phyloP scores from a whole-genome alignment of 2,888 invertebrate genomes.

The Linnaemya tessellans region DNA sequence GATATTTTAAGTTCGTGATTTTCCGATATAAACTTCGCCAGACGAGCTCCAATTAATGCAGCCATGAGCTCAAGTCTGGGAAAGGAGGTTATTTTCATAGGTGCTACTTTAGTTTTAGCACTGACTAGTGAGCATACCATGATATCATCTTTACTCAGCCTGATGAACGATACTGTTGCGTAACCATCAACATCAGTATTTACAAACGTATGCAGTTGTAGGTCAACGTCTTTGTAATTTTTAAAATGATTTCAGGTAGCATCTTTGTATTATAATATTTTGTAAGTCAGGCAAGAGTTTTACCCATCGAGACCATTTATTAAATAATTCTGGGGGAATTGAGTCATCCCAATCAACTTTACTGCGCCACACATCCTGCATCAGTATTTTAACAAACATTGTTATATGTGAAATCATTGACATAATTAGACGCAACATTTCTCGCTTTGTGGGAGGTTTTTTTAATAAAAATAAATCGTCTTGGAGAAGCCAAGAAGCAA shows the following conservation, averaged over 20 bases:
- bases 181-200: too few relatives aligned
- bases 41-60: conserved; percentile 1
- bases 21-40: not conserved
- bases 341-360: too few relatives aligned
- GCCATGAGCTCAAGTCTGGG: not conserved
- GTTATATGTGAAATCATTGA: not conserved
- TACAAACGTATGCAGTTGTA: conserved; percentile 5
- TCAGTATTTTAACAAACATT: not conserved
- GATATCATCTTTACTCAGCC: not conserved
- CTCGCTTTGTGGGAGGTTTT: not conserved
- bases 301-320: conserved; percentile 29
- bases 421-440: too few relatives aligned
- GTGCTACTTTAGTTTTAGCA: not conserved
- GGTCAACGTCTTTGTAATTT: not conserved
- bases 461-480: not conserved
- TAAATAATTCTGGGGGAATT: not conserved
- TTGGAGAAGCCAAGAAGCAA: not conserved
- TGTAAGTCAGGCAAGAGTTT: conserved; percentile 10
- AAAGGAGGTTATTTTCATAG: not conserved
- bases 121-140: not conserved
- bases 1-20: not conserved
- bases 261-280: not conserved
- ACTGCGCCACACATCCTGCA: too few relatives aligned
- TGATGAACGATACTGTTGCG: not conserved
- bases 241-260: not conserved